Conservation (phyloP, 1,140 invertebrate species). For the Drosophila eugracilis region DNA sequence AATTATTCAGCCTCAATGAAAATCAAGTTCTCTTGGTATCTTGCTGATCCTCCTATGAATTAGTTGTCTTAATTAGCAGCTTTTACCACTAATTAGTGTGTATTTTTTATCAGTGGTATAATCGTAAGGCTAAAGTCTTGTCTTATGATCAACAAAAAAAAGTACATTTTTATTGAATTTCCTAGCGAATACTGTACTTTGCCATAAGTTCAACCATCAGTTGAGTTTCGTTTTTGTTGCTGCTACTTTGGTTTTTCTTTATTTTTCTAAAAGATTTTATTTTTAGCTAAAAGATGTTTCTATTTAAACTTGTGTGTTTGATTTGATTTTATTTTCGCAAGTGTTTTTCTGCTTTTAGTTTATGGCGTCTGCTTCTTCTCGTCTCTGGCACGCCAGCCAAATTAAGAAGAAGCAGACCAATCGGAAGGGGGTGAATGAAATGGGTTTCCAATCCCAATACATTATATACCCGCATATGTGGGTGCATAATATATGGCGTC, state of each 20-base stretch:
- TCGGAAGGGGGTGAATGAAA: conserved; percentile 38
- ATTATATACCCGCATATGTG: conserved; percentile 22
- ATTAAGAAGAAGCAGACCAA: conserved; percentile 6
- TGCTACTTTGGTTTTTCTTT: background rate
- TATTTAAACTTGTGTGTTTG: conserved; percentile 53
- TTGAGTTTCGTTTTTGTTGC: conserved; percentile 16
- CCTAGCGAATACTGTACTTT: conserved; percentile 7
- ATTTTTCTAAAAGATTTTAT: conserved; percentile 36
- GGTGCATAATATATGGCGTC: conserved; percentile 28
- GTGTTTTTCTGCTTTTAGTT: conserved; percentile 30
- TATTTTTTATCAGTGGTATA: no score
- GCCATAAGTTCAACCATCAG: conserved; percentile 22
- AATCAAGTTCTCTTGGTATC: no score
- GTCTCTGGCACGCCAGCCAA: conserved; percentile 20
- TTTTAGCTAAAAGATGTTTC: conserved; percentile 56
- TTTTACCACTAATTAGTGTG: no score
- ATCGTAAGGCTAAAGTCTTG: no score
- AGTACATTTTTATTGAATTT: background rate
- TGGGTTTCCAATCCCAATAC: conserved; percentile 46
- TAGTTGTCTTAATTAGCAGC: no score
- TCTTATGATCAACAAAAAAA: background rate
- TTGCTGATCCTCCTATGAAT: no score
- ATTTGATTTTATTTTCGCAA: conserved; percentile 40
- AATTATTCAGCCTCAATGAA: no score
- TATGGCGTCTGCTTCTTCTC: conserved; percentile 19